Evolutionary conservation across 2,888 invertebrate genomes (phyloP), one percentile per base, ranked within the genome.

Genomic region (Fragum sueziense): DNA sequence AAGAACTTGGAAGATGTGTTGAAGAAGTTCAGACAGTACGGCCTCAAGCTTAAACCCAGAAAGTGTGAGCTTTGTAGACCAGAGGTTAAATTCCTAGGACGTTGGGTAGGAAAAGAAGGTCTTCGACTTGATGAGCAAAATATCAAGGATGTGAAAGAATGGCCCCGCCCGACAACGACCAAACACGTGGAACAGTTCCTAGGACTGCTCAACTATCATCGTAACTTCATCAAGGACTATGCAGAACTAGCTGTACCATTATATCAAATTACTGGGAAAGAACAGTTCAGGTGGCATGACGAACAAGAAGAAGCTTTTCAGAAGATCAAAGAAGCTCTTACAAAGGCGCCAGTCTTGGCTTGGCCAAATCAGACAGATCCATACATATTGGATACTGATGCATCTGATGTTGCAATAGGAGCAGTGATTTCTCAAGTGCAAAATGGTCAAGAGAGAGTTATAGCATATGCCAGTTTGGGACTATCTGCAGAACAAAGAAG

Each of bases 371-470:
- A n/a, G 2, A 20, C 33, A 0, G 82, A 71, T 11, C 22, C 20
- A 20, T 80, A 80, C 33, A 74, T 84, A 0, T 54, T 84, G 61
- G 77, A 79, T 54, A 84, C 79, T 6, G 81, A 84, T 68, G 82
- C 83, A 0, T 79, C 76, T 1, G 72, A 84, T 67, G 4, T 4
- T 1, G 82, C 85, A 0, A 76, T 86, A n/a, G 86, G 84, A 9
- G 76, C 80, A 14, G 80, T 72, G 37, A 65, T 85, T 4, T 59
- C 59, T 3, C 85, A 86, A 61, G 59, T 86, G 0, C 84, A 85
- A 54, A 70, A 78, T 20, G 80, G 80, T 0, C 31, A 72, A 9
- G 86, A 80, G 65, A 74, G 52, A 25, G 76, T 74, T 2, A 75
- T 85, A 1, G 54, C 84, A 0, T 84, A 78, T 67, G 76, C 71